Evolutionary conservation across 2,888 invertebrate genomes (phyloP), one percentile per base, ranked within the genome.

Genomic region (Acrobasis repandana): DNA sequence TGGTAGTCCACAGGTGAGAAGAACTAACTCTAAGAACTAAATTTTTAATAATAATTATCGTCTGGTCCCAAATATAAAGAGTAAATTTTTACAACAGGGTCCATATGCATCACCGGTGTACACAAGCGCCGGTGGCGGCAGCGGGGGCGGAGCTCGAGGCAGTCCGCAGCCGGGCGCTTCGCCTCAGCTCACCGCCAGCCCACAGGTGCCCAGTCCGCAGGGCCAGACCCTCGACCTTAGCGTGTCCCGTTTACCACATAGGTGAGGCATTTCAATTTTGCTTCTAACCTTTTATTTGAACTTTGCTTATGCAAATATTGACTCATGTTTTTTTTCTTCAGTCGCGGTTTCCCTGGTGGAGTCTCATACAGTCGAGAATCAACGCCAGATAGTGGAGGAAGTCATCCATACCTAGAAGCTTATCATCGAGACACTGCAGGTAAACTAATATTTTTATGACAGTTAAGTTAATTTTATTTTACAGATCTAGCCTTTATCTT

Each of bases 161-260:
- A 96, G 96, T 86, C 97, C 97, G 70, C 96, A 96, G 86, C 96
- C 96, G 64, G 96, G 96, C 72, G 95, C 96, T 69, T 97, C 96
- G 88, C 97, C 97, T 68, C 93, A 93, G 79, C 94, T 95, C 74
- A 95, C 96, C 71, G 95, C 96, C 80, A 97, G 97, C 92, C 97
- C 97, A 69, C 96, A 97, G 93, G 97, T 97, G 90, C 97, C 97
- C 80, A 97, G 97, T 93, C 97, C 97, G 67, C 97, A 97, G 93
- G 97, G 97, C 76, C 97, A 97, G 88, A 97, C 97, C 76, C 93
- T 97, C 86, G 97, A 97, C 93, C 95, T 97, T 85, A 97, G 97
- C 89, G 97, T 97, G 75, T 96, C 96, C 88, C 94, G 96, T 88
- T 94, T 97, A 87, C 95, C 95, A 83, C 96, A 96, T 94, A 96